These are phyloP conservation scores for Lysandra bellargus DNA, from an alignment of 2,888 invertebrate genomes.

Conservation along the genomic window DNA sequence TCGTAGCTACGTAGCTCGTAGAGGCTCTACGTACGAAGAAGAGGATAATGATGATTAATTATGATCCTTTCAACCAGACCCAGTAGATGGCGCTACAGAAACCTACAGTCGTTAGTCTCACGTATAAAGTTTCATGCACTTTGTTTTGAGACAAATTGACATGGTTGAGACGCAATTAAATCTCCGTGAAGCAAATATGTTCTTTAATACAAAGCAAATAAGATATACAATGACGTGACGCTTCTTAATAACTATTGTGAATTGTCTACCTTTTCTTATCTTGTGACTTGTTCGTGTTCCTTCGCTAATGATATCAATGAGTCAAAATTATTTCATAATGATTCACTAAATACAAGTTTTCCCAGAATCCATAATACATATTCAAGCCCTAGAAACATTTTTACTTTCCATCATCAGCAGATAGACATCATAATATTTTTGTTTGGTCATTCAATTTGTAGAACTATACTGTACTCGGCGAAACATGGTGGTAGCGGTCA, in stretches of 20 bases:
- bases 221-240: not conserved
- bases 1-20: not conserved
- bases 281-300: not conserved
- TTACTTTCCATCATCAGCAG: not conserved
- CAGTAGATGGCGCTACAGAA: not conserved
- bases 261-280: not conserved
- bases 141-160: constrained; percentile 11
- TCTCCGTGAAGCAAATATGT: not conserved
- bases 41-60: not conserved
- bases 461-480: not conserved
- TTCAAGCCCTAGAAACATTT: not conserved
- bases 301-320: not conserved
- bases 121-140: constrained; percentile 6
- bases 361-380: not conserved
- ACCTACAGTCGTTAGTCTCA: not conserved
- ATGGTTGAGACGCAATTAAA: constrained; percentile 10
- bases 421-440: not conserved
- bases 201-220: not conserved
- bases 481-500: too few relatives aligned
- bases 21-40: not conserved
- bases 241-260: not conserved
- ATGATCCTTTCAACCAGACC: not conserved
- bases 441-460: not conserved
- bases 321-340: constrained; percentile 1
- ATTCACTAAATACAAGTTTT: not conserved